Evolutionary conservation across 2,888 invertebrate species (phyloP), one percentile per base, ranked within the genome.

Genomic region (Helleia helle): DNA sequence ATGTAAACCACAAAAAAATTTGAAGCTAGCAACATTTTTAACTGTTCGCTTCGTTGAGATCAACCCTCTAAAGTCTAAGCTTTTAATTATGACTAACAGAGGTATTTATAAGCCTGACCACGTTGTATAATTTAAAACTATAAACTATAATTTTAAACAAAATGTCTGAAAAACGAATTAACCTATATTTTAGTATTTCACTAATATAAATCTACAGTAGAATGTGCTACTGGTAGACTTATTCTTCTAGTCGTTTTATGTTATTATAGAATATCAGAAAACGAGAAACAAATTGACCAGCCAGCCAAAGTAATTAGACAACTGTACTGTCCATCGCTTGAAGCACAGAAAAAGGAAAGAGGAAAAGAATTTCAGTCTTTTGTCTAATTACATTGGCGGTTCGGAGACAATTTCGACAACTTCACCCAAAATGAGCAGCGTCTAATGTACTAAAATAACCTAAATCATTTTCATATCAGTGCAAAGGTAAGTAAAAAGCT

Each of bases 1-100:
- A 38, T 25, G n/a, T n/a, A n/a, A n/a, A n/a, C n/a, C n/a, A n/a
- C n/a, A n/a, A n/a, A n/a, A 12, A 12, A 9, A 9, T 12, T 31
- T 47, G 72, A 74, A 74, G 73, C 65, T 71, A 70, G 77, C 74
- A 76, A 77, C 76, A 76, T 71, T 72, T 55, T 57, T 55, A 52
- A 58, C 61, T 58, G 56, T 62, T 54, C 45, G 44, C 56, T 46
- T 47, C 48, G 58, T 54, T 76, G 77, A 80, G 75, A 80, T 77
- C 77, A 63, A 62, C 65, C 69, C 62, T 56, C 65, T 61, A n/a
- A n/a, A n/a, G n/a, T n/a, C n/a, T n/a, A 62, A 55, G 65, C 70
- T 64, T 63, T 52, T 59, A 58, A 62, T 55, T 68, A 67, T 56
- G 60, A 66, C 63, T 70, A 71, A 60, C 41, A 61, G 62, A 65